Conservation (phyloP, 2,797 vertebrate species). For the Synaphobranchus kaupii region DNA sequence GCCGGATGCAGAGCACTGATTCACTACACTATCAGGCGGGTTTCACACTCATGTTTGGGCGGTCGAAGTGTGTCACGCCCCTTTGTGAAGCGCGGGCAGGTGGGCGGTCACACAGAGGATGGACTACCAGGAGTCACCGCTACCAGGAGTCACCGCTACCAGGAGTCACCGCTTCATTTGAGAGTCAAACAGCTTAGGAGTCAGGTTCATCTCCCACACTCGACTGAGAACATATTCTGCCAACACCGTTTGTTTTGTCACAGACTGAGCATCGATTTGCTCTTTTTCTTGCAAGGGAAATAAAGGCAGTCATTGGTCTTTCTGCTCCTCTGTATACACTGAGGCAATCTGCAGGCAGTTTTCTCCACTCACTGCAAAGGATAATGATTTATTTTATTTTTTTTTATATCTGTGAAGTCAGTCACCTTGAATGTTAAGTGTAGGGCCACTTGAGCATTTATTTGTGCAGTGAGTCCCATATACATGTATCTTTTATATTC, state of each 20-base stretch:
- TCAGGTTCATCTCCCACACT: neutral
- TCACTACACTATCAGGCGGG: neutral
- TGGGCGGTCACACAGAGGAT: neutral
- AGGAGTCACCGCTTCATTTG: neutral
- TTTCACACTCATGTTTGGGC: neutral
- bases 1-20: neutral
- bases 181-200: neutral
- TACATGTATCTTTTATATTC: neutral
- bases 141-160: too few species aligned
- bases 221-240: neutral
- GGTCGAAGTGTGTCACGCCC: neutral
- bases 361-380: neutral
- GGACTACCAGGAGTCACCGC: neutral
- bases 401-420: neutral
- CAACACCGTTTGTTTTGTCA: neutral
- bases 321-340: neutral
- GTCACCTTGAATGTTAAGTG: slow-evolving; percentile 5
- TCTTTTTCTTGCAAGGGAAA: slow-evolving; percentile 2
- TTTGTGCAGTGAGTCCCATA: neutral
- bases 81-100: neutral
- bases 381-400: neutral
- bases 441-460: neutral
- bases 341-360: neutral
- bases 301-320: neutral
- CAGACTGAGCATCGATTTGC: slow-evolving; percentile 6